Base-by-base conservation (phyloP, 1,140 invertebrate genomes). In the Muscidifurax raptorellus region DNA sequence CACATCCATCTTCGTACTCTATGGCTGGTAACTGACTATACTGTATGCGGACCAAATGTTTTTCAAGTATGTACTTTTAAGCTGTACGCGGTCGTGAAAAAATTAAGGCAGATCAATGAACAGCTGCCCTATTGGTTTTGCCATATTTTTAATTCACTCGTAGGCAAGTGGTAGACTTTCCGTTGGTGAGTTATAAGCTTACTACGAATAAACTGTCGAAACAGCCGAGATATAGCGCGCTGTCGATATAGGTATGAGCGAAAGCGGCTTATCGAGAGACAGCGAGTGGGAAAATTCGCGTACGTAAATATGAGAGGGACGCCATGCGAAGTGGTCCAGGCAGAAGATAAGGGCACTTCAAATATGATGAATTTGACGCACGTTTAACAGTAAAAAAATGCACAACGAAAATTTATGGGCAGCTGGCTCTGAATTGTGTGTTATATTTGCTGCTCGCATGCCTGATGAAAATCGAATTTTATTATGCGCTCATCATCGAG, bases 161-260 rank as follows among this genome's bases (percentile, higher is more conserved):
- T 22, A 7, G 22, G 52, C 18, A n/a, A 18, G 18, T 7, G 30
- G 5, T 52, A 52, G 9, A 76, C 36, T 25, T 66, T 64, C 15
- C 32, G 4, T 82, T 12, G 47, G 71, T 76, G 80, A 82, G 44
- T 82, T 82, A 82, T 76, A 52, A 82, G 72, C 72, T 83, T 32
- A 32, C 18, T 18, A 59, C 32, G 32, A 75, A 66, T 25, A 75
- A 75, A 40, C n/a, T 13, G 36, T 10, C 10, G 27, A 32, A n/a
- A 44, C 27, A 69, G 6, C 40, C 66, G 10, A 28, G 59, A 44
- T 52, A 15, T 27, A 80, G 28, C 22, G 22, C 5, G 6, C 52
- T 59, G 18, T 67, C 12, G 6, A 67, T 80, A 22, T 80, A 22
- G 15, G 5, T 9, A 79, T 40, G 30, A 6, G 64, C 40, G 22